phyloP scores from a whole-genome alignment of 2,113 vertebrate species.

The Mormyrus iriodes region DNA sequence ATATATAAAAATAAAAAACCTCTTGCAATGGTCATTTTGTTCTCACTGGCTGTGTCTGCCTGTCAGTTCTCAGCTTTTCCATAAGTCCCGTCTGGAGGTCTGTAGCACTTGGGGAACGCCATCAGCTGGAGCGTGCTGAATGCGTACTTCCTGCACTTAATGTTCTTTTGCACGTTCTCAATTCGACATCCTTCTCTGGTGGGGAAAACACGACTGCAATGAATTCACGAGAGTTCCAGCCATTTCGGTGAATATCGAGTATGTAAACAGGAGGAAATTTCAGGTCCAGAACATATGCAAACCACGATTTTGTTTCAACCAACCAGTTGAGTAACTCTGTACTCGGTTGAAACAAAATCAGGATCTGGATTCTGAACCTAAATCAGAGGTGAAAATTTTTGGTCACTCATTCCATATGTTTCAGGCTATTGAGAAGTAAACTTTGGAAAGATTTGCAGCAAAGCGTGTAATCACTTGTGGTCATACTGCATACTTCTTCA shows the following conservation, averaged over 20 bases:
- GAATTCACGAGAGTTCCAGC: background rate
- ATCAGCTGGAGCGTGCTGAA: slow-evolving; percentile 89
- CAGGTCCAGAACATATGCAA: background rate
- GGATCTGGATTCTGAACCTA: background rate
- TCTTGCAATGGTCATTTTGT: background rate
- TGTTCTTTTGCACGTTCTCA: slow-evolving; percentile 92
- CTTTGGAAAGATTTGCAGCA: background rate
- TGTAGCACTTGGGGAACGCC: slow-evolving; percentile 87
- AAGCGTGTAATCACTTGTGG: background rate
- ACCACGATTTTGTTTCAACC: background rate
- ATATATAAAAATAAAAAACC: slow-evolving; percentile 78
- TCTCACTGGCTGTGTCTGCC: too few relatives aligned
- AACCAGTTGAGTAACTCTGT: background rate
- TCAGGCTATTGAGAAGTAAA: background rate
- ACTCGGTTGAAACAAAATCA: background rate
- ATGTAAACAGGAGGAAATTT: background rate
- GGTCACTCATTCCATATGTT: background rate
- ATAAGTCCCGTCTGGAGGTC: slow-evolving; percentile 86
- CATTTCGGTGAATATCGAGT: background rate
- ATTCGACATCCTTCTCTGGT: slow-evolving; percentile 86
- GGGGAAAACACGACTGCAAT: slow-evolving; percentile 19
- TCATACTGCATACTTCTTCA: background rate
- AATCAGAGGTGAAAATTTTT: background rate
- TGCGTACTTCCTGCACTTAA: slow-evolving; percentile 85
- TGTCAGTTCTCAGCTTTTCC: slow-evolving; percentile 72